These are phyloP conservation scores for Solen grandis DNA, from an alignment of 1,140 invertebrate species.

Conservation along the genomic window DNA sequence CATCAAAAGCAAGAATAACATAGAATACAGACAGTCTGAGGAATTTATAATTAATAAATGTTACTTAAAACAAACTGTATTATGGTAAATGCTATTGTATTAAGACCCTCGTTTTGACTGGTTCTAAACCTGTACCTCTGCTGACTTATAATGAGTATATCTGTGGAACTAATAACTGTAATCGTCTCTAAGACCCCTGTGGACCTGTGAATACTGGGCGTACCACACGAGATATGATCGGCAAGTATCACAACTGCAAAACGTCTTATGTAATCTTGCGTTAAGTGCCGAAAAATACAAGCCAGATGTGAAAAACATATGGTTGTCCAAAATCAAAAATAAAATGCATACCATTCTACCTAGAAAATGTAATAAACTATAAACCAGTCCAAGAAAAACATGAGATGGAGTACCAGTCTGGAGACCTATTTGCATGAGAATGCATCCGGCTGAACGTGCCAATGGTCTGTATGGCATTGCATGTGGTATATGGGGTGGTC, in stretches of 20 bases:
- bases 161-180: not conserved
- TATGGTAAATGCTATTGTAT: no score
- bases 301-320: constrained; percentile 58
- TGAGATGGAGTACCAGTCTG: not conserved
- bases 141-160: not conserved
- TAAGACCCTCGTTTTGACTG: no score
- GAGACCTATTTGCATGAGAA: not conserved
- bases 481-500: no score
- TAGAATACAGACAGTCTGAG: no score
- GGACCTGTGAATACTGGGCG: constrained; percentile 17
- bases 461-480: no score
- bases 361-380: constrained; percentile 38
- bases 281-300: constrained; percentile 54
- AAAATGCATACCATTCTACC: constrained; percentile 35
- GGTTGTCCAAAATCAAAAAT: constrained; percentile 46
- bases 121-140: not conserved
- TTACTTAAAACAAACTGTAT: no score
- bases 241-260: constrained; percentile 35
- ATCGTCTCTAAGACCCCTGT: constrained; percentile 20
- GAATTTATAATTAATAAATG: no score
- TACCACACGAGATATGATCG: constrained; percentile 32
- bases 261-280: constrained; percentile 55
- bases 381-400: constrained; percentile 56
- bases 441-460: not conserved
- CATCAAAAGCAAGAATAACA: no score